Evolutionary conservation across 1,140 invertebrate genomes (phyloP).

Genomic region (Carposina sasakii): DNA sequence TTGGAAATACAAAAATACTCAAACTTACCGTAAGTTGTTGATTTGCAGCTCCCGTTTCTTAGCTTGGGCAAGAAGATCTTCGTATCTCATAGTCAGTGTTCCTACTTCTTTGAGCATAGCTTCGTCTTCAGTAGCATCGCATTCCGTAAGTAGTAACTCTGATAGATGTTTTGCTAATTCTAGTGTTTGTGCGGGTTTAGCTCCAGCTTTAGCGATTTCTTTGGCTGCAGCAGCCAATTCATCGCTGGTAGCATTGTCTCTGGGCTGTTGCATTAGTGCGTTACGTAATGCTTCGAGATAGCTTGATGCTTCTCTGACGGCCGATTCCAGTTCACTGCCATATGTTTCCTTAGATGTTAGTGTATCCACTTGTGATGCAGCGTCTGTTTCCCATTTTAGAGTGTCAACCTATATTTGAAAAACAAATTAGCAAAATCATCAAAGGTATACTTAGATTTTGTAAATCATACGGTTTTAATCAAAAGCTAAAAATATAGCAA

Average conservation of each 20-base stretch:
- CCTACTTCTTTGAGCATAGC: conserved; percentile 79
- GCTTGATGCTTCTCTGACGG: conserved; percentile 70
- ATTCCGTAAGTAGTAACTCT: conserved; percentile 81
- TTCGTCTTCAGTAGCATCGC: conserved; percentile 77
- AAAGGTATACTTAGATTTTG: conserved; percentile 3
- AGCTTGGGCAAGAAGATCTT: conserved; percentile 79
- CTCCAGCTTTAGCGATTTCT: conserved; percentile 60
- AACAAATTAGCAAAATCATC: not conserved
- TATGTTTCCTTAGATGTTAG: conserved; percentile 88
- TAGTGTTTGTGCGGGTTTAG: conserved; percentile 55
- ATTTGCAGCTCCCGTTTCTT: conserved; percentile 83
- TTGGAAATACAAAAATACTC: not conserved
- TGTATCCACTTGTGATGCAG: conserved; percentile 85
- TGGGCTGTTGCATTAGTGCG: conserved; percentile 39
- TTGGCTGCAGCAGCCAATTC: conserved; percentile 59
- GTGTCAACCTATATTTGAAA: conserved; percentile 83
- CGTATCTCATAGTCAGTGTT: conserved; percentile 78
- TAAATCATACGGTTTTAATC: too few species aligned
- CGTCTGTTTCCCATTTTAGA: conserved; percentile 82
- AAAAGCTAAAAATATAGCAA: not conserved
- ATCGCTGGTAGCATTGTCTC: conserved; percentile 48
- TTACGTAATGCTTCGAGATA: conserved; percentile 46
- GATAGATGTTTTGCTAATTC: conserved; percentile 87
- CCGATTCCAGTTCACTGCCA: conserved; percentile 79
- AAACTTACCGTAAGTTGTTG: conserved; percentile 79